A percentile compares a stretch with the other conserved stretches of the same genome.
phyloP scores from a whole-genome alignment of 30 jellyfish, hydroid and myxozoan species.

The Hydra vulgaris region DNA sequence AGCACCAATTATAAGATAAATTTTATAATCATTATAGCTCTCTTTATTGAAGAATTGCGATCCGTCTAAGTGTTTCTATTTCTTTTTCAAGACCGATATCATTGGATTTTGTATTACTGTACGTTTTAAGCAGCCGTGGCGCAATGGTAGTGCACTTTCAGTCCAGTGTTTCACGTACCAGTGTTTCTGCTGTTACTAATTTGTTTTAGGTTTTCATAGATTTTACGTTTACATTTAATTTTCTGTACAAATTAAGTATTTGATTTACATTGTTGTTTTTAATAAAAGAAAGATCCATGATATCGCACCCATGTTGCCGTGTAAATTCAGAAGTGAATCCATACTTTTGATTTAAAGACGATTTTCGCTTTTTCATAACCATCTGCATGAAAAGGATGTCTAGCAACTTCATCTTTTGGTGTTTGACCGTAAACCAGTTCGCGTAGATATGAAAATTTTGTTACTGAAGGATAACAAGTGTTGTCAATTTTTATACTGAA shows the following conservation, averaged over 20 bases:
- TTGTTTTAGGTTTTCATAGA: slow-evolving; percentile 46
- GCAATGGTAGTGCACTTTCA: slow-evolving; percentile 23
- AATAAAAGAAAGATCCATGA: slow-evolving; percentile 16
- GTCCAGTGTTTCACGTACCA: slow-evolving; percentile 36
- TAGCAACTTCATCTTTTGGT: too few relatives aligned
- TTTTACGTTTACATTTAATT: slow-evolving; percentile 11
- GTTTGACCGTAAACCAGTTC: slow-evolving; percentile 20
- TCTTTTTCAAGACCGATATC: too few relatives aligned
- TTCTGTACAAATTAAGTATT: slow-evolving; percentile 22
- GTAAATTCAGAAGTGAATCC: slow-evolving; percentile 12
- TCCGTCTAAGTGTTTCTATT: slow-evolving; percentile 42
- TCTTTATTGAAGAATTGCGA: slow-evolving; percentile 31
- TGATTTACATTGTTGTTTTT: not conserved
- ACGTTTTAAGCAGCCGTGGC: slow-evolving; percentile 31
- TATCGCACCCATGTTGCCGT: slow-evolving; percentile 29
- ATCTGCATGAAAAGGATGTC: too few relatives aligned
- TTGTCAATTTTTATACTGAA: slow-evolving; percentile 48
- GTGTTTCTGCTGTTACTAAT: slow-evolving; percentile 22
- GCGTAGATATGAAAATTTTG: slow-evolving; percentile 21
- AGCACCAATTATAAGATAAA: too few relatives aligned
- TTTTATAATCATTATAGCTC: slow-evolving; percentile 17
- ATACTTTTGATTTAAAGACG: too few relatives aligned
- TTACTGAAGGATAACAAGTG: not conserved
- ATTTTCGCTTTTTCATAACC: too few relatives aligned
- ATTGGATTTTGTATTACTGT: too few relatives aligned